Evolutionary conservation across 2,888 invertebrate species (phyloP).

Genomic region (Nemotelus nigrinus): DNA sequence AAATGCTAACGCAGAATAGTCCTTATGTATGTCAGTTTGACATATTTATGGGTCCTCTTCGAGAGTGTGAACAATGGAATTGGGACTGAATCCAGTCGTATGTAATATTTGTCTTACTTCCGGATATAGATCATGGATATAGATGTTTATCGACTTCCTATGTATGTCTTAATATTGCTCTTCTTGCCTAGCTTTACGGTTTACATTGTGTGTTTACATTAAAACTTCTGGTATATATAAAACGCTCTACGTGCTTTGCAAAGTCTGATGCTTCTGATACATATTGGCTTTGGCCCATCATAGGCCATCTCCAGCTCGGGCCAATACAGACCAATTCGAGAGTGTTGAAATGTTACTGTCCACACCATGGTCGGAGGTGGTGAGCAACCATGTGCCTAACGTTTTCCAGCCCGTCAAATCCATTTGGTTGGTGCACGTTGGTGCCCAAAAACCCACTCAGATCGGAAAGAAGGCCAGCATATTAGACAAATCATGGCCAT

Average conservation of each 20-base stretch:
- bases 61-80: slow-evolving; percentile 22
- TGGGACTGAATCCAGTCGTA: slow-evolving; percentile 14
- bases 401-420: no score
- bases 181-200: slow-evolving; percentile 34
- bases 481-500: neutral
- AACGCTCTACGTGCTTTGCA: neutral
- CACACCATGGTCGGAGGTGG: no score
- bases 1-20: neutral
- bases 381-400: no score
- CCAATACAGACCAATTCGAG: no score
- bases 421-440: no score
- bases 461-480: no score
- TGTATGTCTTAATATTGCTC: slow-evolving; percentile 42
- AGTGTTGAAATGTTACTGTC: no score
- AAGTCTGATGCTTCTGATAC: neutral
- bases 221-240: neutral
- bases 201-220: slow-evolving; percentile 24
- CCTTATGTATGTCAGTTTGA: neutral
- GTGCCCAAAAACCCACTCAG: no score
- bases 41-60: neutral
- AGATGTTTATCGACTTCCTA: slow-evolving; percentile 25
- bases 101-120: slow-evolving; percentile 38
- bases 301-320: neutral
- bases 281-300: neutral
- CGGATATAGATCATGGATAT: neutral